phyloP scores from a whole-genome alignment of 2,113 vertebrate genomes.

The Chlamydotis undulata region DNA sequence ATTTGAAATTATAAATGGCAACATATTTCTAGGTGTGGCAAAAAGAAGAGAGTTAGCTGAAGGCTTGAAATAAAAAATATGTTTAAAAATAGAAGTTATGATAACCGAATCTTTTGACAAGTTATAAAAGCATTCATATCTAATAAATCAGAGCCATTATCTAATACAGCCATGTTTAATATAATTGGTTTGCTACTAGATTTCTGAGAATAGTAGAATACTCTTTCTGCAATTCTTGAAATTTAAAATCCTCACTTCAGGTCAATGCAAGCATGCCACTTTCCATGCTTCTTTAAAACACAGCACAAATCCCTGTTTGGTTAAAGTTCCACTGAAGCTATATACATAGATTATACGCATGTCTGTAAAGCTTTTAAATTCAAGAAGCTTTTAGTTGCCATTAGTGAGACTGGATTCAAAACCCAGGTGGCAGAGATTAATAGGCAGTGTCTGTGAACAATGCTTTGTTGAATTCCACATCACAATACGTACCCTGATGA shows the following conservation, averaged over 20 bases:
- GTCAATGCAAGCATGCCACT: neutral
- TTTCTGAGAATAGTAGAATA: neutral
- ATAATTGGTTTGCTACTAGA: neutral
- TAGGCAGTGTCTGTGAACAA: constrained; percentile 4
- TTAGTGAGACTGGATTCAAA: constrained; percentile 38
- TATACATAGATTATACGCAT: too few relatives aligned
- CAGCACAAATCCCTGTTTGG: neutral
- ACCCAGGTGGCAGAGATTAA: constrained; percentile 54
- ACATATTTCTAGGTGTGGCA: neutral
- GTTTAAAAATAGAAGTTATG: neutral
- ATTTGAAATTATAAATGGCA: neutral
- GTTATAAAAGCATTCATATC: neutral
- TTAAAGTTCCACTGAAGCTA: neutral
- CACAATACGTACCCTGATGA: constrained; percentile 32
- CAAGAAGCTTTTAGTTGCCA: constrained; percentile 28
- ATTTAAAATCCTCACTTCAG: neutral
- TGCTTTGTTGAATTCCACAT: constrained; percentile 39
- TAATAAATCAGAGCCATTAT: neutral
- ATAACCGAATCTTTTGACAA: neutral
- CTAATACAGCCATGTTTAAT: neutral
- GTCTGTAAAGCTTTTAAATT: constrained; percentile 40
- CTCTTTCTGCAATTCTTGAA: neutral
- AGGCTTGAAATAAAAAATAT: neutral
- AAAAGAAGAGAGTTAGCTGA: neutral
- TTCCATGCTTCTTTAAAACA: neutral